Percentiles rank a stretch among this genome's conserved stretches.
Conservation (phyloP, 1,140 invertebrate species). For the Neodiprion virginianus region DNA sequence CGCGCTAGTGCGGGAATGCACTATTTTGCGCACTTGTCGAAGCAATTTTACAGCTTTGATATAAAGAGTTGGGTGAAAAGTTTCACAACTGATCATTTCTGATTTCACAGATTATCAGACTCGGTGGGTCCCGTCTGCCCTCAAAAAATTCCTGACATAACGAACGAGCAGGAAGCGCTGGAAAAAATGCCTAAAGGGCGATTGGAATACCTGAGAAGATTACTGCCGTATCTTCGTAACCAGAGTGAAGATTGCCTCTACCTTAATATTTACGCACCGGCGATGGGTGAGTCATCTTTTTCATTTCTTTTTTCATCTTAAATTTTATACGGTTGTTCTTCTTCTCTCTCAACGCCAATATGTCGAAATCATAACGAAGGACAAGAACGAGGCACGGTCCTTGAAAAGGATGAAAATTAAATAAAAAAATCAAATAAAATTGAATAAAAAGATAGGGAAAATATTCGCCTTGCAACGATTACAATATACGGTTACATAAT, state of each 20-base stretch:
- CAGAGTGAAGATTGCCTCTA: slow-evolving; percentile 97
- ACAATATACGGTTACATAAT: too few relatives aligned
- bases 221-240: slow-evolving; percentile 84
- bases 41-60: not conserved
- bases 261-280: slow-evolving; percentile 94
- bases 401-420: too few relatives aligned
- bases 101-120: slow-evolving; percentile 67
- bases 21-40: not conserved
- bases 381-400: too few relatives aligned
- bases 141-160: slow-evolving; percentile 83
- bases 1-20: too few relatives aligned
- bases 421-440: too few relatives aligned
- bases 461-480: too few relatives aligned
- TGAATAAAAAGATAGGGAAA: too few relatives aligned
- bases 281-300: slow-evolving; percentile 77
- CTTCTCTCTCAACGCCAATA: too few relatives aligned
- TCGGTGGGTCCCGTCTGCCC: slow-evolving; percentile 88
- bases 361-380: too few relatives aligned
- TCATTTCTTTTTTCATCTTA: slow-evolving; percentile 5
- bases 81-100: not conserved
- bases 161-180: slow-evolving; percentile 82
- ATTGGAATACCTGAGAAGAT: slow-evolving; percentile 82
- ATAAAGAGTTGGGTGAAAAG: not conserved
- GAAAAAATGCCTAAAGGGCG: slow-evolving; percentile 89
- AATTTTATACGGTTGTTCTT: too few relatives aligned